A percentile compares a stretch with the other conserved stretches of the same genome.
Conservation (phyloP, 1,140 invertebrate genomes). For the Papilio glaucus region DNA sequence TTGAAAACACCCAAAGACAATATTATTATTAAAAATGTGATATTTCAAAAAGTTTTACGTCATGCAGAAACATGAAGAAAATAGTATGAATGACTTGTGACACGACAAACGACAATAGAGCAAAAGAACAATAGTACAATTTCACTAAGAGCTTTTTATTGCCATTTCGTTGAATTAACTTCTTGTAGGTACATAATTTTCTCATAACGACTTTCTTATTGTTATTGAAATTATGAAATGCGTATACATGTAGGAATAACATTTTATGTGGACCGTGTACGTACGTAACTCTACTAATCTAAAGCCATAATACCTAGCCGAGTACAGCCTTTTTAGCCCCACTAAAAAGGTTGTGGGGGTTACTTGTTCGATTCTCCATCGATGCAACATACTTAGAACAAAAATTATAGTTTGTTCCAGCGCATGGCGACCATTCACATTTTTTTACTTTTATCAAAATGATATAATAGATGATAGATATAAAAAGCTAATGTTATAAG, state of each 20-base stretch:
- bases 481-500: too few relatives aligned
- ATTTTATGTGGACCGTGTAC: too few relatives aligned
- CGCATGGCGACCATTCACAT: too few relatives aligned
- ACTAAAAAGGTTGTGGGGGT: too few relatives aligned
- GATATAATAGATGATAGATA: too few relatives aligned
- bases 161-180: slow-evolving; percentile 44
- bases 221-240: slow-evolving; percentile 32
- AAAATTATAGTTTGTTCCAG: too few relatives aligned
- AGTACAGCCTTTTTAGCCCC: too few relatives aligned
- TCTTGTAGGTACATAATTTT: slow-evolving; percentile 44
- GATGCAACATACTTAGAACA: too few relatives aligned
- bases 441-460: too few relatives aligned
- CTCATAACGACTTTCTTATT: slow-evolving; percentile 49
- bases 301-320: too few relatives aligned
- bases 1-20: background rate
- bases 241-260: background rate
- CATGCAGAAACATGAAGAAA: slow-evolving; percentile 34
- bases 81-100: slow-evolving; percentile 38
- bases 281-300: too few relatives aligned
- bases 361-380: too few relatives aligned
- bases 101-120: slow-evolving; percentile 49
- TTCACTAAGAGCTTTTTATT: slow-evolving; percentile 55
- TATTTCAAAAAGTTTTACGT: slow-evolving; percentile 31
- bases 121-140: slow-evolving; percentile 55
- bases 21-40: slow-evolving; percentile 27